Conservation (phyloP, 1,140 invertebrate species). For the Ladona fulva region DNA sequence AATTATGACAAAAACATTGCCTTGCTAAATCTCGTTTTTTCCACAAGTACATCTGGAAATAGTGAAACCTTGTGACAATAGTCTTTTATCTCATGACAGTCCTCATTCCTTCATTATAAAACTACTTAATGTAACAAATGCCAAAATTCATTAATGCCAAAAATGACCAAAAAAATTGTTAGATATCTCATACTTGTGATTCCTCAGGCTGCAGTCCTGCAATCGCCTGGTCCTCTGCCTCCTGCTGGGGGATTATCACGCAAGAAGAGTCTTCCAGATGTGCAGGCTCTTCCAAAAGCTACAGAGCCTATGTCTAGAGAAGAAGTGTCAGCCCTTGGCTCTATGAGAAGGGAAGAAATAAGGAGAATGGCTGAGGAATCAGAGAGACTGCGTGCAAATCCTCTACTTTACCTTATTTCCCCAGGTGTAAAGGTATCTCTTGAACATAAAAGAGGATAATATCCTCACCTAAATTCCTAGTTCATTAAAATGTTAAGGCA, state of each 20-base stretch:
- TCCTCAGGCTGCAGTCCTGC: background rate
- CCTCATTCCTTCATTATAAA: too few species aligned
- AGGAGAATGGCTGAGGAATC: slow-evolving; percentile 83
- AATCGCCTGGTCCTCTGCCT: background rate
- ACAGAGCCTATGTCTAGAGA: slow-evolving; percentile 81
- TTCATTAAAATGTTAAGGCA: too few species aligned
- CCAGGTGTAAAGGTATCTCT: slow-evolving; percentile 87
- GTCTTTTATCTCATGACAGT: too few species aligned
- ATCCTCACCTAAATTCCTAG: too few species aligned
- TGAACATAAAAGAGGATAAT: background rate
- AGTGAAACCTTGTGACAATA: too few species aligned
- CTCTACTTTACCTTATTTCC: slow-evolving; percentile 89
- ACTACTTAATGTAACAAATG: too few species aligned
- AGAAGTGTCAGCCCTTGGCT: slow-evolving; percentile 88
- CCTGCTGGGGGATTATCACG: slow-evolving; percentile 47
- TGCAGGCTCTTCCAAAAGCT: slow-evolving; percentile 64
- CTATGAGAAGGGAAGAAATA: slow-evolving; percentile 85
- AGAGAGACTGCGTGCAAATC: slow-evolving; percentile 86
- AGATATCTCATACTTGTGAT: background rate
- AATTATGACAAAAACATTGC: too few species aligned
- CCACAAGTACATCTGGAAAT: too few species aligned
- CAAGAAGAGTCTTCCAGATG: slow-evolving; percentile 93
- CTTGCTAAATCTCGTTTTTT: too few species aligned
- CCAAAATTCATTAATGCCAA: too few species aligned
- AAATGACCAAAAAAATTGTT: too few species aligned